These are phyloP conservation scores for Caloenas nicobarica DNA, from an alignment of 2,113 vertebrate species.

Conservation along the genomic window DNA sequence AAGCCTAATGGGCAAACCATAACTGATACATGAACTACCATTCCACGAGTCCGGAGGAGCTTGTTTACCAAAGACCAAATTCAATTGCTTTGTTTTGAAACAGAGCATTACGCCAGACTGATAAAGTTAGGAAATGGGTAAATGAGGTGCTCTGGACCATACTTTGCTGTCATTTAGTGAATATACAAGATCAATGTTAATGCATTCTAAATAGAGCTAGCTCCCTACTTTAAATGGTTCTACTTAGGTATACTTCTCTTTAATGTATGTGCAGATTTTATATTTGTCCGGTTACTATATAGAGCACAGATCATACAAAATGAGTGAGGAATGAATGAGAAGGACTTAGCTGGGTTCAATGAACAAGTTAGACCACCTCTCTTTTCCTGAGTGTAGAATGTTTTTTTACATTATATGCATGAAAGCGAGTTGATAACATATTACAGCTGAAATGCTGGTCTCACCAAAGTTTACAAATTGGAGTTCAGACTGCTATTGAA, in stretches of 20 bases:
- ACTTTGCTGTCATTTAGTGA: slow-evolving; percentile 35
- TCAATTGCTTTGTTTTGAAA: slow-evolving; percentile 21
- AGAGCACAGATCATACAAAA: slow-evolving; percentile 48
- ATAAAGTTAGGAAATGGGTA: background rate
- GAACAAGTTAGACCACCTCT: slow-evolving; percentile 22
- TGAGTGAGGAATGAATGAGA: background rate
- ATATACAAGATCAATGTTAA: slow-evolving; percentile 8
- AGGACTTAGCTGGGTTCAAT: slow-evolving; percentile 10
- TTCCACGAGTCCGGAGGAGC: background rate
- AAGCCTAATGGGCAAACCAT: background rate
- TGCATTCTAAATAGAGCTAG: slow-evolving; percentile 55
- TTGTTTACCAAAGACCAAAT: background rate
- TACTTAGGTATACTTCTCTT: slow-evolving; percentile 35
- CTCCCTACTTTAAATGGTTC: slow-evolving; percentile 34
- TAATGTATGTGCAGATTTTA: slow-evolving; percentile 43
- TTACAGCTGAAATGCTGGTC: slow-evolving; percentile 44
- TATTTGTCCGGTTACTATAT: slow-evolving; percentile 6
- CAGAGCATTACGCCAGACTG: background rate
- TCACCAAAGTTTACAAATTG: slow-evolving; percentile 2
- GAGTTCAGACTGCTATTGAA: background rate
- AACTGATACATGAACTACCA: background rate
- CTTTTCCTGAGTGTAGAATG: slow-evolving; percentile 1
- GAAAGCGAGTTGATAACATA: slow-evolving; percentile 27
- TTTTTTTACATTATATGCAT: slow-evolving; percentile 29
- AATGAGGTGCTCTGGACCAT: slow-evolving; percentile 5